Base-by-base conservation (phyloP, 2,113 vertebrate species). In the Onychostruthus taczanowskii region DNA sequence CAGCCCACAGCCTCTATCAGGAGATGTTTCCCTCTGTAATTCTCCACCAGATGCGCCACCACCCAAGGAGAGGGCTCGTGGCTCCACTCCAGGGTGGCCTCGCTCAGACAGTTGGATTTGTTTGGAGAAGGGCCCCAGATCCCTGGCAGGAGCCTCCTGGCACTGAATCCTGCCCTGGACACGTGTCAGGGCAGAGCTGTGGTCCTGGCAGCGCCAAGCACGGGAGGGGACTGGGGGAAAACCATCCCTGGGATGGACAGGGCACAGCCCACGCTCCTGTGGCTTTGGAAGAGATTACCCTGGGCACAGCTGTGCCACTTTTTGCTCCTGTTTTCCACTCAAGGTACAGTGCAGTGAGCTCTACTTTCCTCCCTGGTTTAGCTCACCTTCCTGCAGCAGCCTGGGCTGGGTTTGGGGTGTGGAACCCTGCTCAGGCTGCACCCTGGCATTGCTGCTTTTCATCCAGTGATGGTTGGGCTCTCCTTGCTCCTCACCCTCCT, bases 121-220 rank as follows among this genome's bases (percentile, higher is more conserved):
- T 30, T 35, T 31, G 58, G 62, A 74, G 44, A 47, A 33, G 21
- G 64, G 44, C n/a, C 33, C 3, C 86, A 77, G 55, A 50, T 77
- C 47, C 23, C 26, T 75, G 14, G 7, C 89, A 77, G 69, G 63
- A 64, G 12, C 56, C 53, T 79, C 6, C 69, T 64, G 31, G 81
- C 80, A 50, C 63, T 23, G 30, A 17, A 26, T 2, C 9, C 55
- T 39, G 39, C 23, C 59, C 41, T 9, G 18, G 4, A 56, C 67
- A 50, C 3, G 3, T 1, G 1, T 0, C 5, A 18, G 10, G 2
- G 7, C 1, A 1, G 47, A 58, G 50, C 67, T 0, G 2, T 0
- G 1, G 23, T 26, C 31, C 58, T 5, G 10, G 46, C 14, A 20
- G 58, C 1, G 6, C 35, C 9, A 6, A 5, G 61, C 5, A 1